Conservation (phyloP, 2,797 vertebrate genomes). For the Microchirus variegatus region DNA sequence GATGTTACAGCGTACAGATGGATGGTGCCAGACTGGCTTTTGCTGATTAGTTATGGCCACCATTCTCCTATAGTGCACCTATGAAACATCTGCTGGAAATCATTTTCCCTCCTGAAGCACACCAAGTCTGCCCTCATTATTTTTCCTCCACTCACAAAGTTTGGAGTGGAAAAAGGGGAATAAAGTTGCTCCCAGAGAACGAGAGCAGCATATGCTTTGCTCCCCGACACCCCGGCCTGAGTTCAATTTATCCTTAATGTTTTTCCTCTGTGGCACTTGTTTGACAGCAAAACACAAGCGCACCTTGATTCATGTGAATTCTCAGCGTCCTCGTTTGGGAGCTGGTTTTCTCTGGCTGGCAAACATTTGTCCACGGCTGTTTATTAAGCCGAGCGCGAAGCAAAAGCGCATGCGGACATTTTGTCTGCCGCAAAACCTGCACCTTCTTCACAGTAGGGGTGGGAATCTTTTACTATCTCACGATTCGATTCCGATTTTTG, state of each 20-base stretch:
- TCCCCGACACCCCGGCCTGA: conserved; percentile 24
- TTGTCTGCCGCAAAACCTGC: conserved; percentile 27
- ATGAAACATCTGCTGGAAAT: conserved; percentile 34
- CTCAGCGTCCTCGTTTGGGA: conserved; percentile 62
- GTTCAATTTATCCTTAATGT: conserved; percentile 65
- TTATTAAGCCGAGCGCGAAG: conserved; percentile 56
- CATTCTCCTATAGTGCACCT: conserved; percentile 15
- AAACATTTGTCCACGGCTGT: conserved; percentile 62
- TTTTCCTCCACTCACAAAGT: conserved; percentile 10
- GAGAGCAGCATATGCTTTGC: conserved; percentile 16
- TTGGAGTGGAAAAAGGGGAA: conserved; percentile 23
- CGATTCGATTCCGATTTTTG: no score
- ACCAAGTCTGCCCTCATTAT: conserved; percentile 9
- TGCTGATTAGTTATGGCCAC: conserved; percentile 22
- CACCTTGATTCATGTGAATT: conserved; percentile 70
- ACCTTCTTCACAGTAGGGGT: conserved; percentile 33
- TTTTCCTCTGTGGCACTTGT: conserved; percentile 56
- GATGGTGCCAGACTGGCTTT: conserved; percentile 4
- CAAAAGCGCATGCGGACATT: conserved; percentile 38
- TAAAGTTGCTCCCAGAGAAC: conserved; percentile 19
- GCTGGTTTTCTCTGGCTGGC: conserved; percentile 59
- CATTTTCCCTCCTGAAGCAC: conserved; percentile 1
- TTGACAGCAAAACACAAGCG: conserved; percentile 59
- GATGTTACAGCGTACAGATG: conserved; percentile 12
- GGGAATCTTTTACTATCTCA: no score